phyloP scores from a whole-genome alignment of 2,797 vertebrate genomes.

The Microcaecilia unicolor region DNA sequence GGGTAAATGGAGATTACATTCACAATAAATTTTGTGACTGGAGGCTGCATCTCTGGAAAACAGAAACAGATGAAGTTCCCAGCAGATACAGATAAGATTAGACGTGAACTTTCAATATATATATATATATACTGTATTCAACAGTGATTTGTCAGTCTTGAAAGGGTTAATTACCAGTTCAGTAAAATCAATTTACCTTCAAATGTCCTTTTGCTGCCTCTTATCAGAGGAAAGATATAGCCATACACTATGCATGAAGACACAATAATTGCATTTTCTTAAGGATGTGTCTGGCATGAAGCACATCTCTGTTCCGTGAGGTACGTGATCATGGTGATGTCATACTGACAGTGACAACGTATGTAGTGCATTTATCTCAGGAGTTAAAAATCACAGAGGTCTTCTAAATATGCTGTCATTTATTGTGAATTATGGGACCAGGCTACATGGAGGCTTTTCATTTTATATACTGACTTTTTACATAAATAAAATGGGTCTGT shows the following conservation, averaged over 20 bases:
- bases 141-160: conserved; percentile 1
- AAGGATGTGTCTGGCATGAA: conserved; percentile 31
- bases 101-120: no score
- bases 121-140: neutral
- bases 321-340: conserved; percentile 55
- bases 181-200: conserved; percentile 18
- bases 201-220: conserved; percentile 23
- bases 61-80: conserved; percentile 10
- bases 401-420: conserved; percentile 21
- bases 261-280: conserved; percentile 53
- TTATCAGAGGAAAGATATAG: conserved; percentile 21
- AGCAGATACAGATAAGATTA: neutral
- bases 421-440: conserved; percentile 41
- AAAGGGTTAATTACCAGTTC: conserved; percentile 27
- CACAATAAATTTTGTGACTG: no score
- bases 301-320: conserved; percentile 18
- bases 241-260: conserved; percentile 24
- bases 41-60: neutral
- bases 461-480: conserved; percentile 31
- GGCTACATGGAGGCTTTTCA: conserved; percentile 41
- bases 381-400: conserved; percentile 25
- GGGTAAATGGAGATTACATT: no score
- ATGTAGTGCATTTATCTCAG: conserved; percentile 21
- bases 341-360: conserved; percentile 17
- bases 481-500: conserved; percentile 22